phyloP scores from a whole-genome alignment of 2,888 invertebrate species.

The Diplazon laetatorius region DNA sequence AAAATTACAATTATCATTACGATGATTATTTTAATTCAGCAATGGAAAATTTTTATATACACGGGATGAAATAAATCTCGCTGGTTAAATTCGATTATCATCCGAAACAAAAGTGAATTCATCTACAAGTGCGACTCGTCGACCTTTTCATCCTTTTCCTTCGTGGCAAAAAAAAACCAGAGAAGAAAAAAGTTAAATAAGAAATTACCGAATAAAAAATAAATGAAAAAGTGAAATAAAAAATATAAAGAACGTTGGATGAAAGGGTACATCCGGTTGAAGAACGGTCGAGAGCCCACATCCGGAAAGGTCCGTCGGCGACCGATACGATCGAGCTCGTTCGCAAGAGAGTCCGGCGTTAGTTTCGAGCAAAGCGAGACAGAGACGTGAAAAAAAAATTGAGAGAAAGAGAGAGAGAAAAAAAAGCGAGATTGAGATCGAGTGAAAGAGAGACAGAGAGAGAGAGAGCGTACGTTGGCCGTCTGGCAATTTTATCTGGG shows the following conservation, averaged over 20 bases:
- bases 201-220: too few species aligned
- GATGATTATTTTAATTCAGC: too few species aligned
- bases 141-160: too few species aligned
- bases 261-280: background rate
- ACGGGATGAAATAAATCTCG: background rate
- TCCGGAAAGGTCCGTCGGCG: background rate
- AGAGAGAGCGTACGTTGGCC: constrained; percentile 26
- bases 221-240: background rate
- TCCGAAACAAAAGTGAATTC: too few species aligned
- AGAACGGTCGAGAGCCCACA: background rate
- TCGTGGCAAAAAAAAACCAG: too few species aligned
- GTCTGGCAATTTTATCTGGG: constrained; percentile 60
- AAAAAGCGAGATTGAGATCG: background rate
- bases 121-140: too few species aligned
- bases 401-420: constrained; percentile 3
- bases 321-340: constrained; percentile 13
- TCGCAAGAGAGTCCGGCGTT: background rate
- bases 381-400: too few species aligned
- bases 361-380: constrained; percentile 6
- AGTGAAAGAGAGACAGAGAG: background rate
- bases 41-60: too few species aligned
- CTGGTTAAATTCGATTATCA: too few species aligned
- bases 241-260: background rate
- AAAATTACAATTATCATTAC: too few species aligned
- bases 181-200: too few species aligned